Evolutionary conservation across 2,113 vertebrate species (phyloP), one percentile per base, ranked within the genome.

Genomic region (Rana temporaria): DNA sequence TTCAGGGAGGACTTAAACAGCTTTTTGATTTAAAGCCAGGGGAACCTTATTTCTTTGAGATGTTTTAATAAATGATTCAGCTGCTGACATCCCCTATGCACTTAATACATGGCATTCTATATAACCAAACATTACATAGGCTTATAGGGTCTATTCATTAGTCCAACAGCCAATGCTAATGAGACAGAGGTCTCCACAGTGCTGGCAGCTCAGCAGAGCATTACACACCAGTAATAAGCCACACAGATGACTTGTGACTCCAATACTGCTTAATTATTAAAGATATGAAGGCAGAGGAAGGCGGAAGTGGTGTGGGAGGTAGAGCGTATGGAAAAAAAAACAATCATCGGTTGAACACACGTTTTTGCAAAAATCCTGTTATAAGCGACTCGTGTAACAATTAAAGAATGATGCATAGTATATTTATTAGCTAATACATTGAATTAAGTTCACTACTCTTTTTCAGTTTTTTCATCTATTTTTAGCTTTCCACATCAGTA

Each of bases 201-300:
- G 57, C 79, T 62, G 30, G 56, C 20, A 69, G 66, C 60, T 81
- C 67, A 64, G 69, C 30, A 0, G 77, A 79, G 77, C 65, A 30
- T 79, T 69, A 79, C 65, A 57, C 53, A 18, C 77, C 53, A 34
- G 48, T 73, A 57, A 82, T 82, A 56, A 82, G 52, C 42, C 79
- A 38, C 26, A 52, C 22, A 74, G n/a, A 62, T 64, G 60, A 73
- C 57, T 63, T n/a, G 12, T 60, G 79, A 63, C 70, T 82, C 26
- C 24, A 73, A 24, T 26, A 15, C 42, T 82, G n/a, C 26, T 74
- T 82, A 56, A 82, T 82, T 82, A 82, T 82, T 82, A 30, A 82
- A 34, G 6, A 64, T 7, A 72, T 11, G 24, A 69, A 38, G 55
- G 64, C 78, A 48, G 63, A 34, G 11, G 52, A 38, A 38, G 20